A percentile compares a stretch with the other conserved stretches of the same genome.
Conservation (phyloP, 2,113 vertebrate genomes). For the Dasyurus viverrinus region DNA sequence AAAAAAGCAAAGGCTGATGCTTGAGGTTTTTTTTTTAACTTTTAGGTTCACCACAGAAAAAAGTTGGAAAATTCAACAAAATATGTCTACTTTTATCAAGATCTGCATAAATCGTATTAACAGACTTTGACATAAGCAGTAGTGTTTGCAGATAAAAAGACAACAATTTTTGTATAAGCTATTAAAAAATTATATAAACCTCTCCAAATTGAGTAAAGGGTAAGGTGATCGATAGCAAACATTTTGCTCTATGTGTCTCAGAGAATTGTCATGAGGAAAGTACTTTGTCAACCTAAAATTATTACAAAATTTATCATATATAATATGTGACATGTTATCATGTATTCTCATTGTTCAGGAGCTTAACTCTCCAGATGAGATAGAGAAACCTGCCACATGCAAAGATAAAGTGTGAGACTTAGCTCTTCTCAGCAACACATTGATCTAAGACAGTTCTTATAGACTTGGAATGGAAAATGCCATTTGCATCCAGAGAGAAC, state of each 20-base stretch:
- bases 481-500: too few species aligned
- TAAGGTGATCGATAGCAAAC: neutral
- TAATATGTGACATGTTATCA: neutral
- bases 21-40: neutral
- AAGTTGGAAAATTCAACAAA: neutral
- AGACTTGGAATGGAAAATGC: too few species aligned
- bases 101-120: neutral
- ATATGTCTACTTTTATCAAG: neutral
- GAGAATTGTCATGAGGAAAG: neutral
- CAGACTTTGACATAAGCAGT: neutral
- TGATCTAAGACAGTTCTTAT: too few species aligned
- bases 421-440: too few species aligned
- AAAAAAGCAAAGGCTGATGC: constrained; percentile 6
- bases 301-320: neutral
- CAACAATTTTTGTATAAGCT: neutral
- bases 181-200: neutral
- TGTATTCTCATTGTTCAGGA: neutral
- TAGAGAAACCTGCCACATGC: neutral
- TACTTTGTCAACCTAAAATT: neutral
- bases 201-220: neutral
- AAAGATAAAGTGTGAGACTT: neutral
- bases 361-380: neutral
- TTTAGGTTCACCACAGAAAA: neutral
- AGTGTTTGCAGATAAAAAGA: neutral
- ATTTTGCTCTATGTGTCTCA: neutral